Evolutionary conservation across 2,113 vertebrate species (phyloP), one percentile per base, ranked within the genome.

Genomic region (Dasyornis broadbenti): DNA sequence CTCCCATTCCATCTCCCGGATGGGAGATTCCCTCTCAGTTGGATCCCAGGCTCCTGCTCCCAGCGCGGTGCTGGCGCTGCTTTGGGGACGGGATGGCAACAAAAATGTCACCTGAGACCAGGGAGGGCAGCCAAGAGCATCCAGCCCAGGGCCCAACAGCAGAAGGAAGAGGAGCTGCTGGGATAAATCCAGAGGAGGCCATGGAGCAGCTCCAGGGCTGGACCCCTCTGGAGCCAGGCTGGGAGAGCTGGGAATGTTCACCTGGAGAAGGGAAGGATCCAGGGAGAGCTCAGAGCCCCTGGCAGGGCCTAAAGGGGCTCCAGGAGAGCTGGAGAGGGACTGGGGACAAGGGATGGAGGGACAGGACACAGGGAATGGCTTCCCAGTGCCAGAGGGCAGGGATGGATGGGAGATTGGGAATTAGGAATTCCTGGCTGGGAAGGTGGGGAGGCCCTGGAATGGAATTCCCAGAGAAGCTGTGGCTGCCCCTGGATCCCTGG

Each of bases 61-160:
- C 21, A 9, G 40, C 2, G 0, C 0, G 2, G 11, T 0, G 22
- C 68, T 30, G 28, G 2, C 73, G 9, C 13, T 2, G 11, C 3
- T 42, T 7, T 80, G 4, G 33, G 81, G 70, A 79, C 11, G 27
- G 22, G 27, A 52, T 22, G 10, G 18, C 26, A n/a, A 60, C 53
- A 1, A 17, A 80, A 54, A 33, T 2, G 7, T 59, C 59, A 19
- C 53, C 53, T 4, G 59, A 1, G 1, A 2, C 22, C 9, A 0
- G 14, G 61, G 35, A 2, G 7, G 31, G 35, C 50, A 64, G n/a
- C 5, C 57, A 28, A 21, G 19, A 44, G 69, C 82, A 26, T 5
- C 66, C 85, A 79, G 40, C 13, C 26, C 12, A 7, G 59, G 56
- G 21, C 7, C 4, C 31, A 23, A 23, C 52, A 59, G 1, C 18